A percentile compares a stretch with the other conserved stretches of the same genome.
Evolutionary conservation across 2,888 invertebrate species (phyloP).

Genomic region (Thymelicus lineola): DNA sequence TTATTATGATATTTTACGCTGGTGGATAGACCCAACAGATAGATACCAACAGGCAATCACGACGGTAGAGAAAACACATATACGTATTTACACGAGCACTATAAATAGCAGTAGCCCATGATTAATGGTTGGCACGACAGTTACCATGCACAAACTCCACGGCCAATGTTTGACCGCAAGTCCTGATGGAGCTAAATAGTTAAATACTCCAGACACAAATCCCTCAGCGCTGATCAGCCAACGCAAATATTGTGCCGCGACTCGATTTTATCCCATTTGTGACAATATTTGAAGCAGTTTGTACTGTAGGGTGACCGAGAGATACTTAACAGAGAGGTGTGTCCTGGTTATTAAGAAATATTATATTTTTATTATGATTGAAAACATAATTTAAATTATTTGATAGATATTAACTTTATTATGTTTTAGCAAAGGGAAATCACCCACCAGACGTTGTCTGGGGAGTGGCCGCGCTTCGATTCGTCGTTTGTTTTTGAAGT

Average conservation of each 20-base stretch:
- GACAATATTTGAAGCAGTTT: slow-evolving; percentile 34
- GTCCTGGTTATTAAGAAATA: not conserved
- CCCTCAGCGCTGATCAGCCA: slow-evolving; percentile 20
- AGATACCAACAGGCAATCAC: too few species aligned
- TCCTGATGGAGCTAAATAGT: slow-evolving; percentile 26
- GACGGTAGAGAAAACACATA: too few species aligned
- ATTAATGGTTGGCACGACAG: not conserved
- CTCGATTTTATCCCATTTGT: slow-evolving; percentile 32
- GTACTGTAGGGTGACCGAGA: slow-evolving; percentile 2
- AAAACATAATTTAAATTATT: not conserved
- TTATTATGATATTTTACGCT: too few species aligned
- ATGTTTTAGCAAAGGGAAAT: too few species aligned
- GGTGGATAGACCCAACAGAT: too few species aligned
- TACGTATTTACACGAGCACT: too few species aligned
- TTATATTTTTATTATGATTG: not conserved
- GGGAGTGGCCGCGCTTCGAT: too few species aligned
- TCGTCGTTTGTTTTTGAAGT: too few species aligned
- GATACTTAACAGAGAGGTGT: not conserved
- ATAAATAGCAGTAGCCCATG: not conserved
- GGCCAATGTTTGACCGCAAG: slow-evolving; percentile 13
- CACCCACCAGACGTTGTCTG: too few species aligned
- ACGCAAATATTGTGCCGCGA: slow-evolving; percentile 26
- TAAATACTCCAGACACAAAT: slow-evolving; percentile 32
- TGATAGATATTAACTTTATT: too few species aligned
- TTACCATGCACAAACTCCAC: not conserved